These are phyloP conservation scores for Ophioninae sp. DNA, from an alignment of 2,888 invertebrate species.

Conservation along the genomic window DNA sequence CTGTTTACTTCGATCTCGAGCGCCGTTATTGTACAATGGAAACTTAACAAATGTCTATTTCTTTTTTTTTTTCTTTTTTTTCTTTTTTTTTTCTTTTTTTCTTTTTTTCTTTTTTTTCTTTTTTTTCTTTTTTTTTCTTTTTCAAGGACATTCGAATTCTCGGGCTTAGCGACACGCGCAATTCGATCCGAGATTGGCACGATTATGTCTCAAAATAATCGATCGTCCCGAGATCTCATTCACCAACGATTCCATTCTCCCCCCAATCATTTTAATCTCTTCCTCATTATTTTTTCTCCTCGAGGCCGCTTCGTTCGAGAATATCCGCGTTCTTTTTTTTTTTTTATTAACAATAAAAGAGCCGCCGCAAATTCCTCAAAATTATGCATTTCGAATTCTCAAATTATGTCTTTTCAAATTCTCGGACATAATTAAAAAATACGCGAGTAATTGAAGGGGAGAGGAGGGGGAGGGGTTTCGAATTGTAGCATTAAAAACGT, in stretches of 20 bases:
- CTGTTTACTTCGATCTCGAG: conserved; percentile 12
- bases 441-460: not conserved
- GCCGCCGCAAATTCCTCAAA: not conserved
- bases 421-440: not conserved
- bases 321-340: not conserved
- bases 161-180: too few species aligned
- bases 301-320: not conserved
- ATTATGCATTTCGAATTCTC: not conserved
- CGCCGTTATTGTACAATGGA: not conserved
- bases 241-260: not conserved
- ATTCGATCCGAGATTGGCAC: too few species aligned
- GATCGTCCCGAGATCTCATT: too few species aligned
- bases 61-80: too few species aligned
- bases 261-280: not conserved
- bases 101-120: too few species aligned
- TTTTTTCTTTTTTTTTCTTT: not conserved
- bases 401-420: not conserved
- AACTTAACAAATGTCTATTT: not conserved
- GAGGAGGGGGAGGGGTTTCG: too few species aligned
- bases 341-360: not conserved
- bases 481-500: too few species aligned
- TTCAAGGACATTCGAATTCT: not conserved
- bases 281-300: not conserved
- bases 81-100: too few species aligned
- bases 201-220: too few species aligned